Evolutionary conservation across 2,888 invertebrate species (phyloP).

Genomic region (Caradrina kadenii): DNA sequence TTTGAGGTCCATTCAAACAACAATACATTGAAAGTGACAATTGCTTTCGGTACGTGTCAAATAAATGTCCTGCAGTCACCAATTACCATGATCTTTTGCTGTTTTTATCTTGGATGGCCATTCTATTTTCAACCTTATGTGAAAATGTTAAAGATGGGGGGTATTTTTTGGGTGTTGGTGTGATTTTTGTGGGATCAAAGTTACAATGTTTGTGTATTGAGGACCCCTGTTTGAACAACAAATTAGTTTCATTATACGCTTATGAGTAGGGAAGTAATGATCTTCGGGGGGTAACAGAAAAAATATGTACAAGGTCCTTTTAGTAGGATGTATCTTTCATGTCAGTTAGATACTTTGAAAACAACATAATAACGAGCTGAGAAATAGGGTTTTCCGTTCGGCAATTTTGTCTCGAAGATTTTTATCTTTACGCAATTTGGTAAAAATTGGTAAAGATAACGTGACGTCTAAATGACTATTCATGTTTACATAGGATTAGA

Average conservation of each 20-base stretch:
- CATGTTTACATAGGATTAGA: slow-evolving; percentile 60
- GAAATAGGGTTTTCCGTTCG: slow-evolving; percentile 24
- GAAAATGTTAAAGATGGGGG: slow-evolving; percentile 3
- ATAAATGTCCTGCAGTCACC: slow-evolving; percentile 81
- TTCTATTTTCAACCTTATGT: slow-evolving; percentile 58
- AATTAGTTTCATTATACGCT: slow-evolving; percentile 90
- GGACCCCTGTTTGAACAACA: slow-evolving; percentile 88
- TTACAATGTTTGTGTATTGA: slow-evolving; percentile 83
- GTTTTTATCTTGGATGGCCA: slow-evolving; percentile 10
- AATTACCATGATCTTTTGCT: slow-evolving; percentile 61
- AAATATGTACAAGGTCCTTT: slow-evolving; percentile 56
- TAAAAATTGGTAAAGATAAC: slow-evolving; percentile 46
- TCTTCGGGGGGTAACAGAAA: slow-evolving; percentile 70
- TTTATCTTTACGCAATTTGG: slow-evolving; percentile 11
- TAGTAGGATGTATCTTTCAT: slow-evolving; percentile 45
- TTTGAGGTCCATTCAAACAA: slow-evolving; percentile 70
- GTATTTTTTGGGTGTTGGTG: background rate
- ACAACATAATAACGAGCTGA: slow-evolving; percentile 21
- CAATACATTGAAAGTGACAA: slow-evolving; percentile 77
- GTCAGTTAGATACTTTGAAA: slow-evolving; percentile 19
- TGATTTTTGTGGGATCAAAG: slow-evolving; percentile 64
- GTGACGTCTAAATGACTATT: slow-evolving; percentile 20
- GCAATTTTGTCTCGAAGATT: slow-evolving; percentile 18
- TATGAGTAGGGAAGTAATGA: slow-evolving; percentile 83
- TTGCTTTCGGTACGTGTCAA: slow-evolving; percentile 85